Evolutionary conservation across 2,888 invertebrate genomes (phyloP).

Genomic region (Drymonia ruficornis): DNA sequence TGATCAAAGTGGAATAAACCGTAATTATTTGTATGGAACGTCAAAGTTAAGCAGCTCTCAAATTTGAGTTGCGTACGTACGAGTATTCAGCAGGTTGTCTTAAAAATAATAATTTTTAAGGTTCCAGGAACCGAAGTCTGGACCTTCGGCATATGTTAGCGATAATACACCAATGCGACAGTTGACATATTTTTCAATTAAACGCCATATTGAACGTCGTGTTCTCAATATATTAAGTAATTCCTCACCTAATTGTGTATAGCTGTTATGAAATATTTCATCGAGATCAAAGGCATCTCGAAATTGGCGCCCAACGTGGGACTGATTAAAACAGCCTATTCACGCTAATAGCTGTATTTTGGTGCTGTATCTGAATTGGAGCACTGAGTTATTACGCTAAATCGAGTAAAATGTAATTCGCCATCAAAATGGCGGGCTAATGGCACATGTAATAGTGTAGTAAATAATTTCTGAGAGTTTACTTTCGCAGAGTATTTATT

Average conservation of each 20-base stretch:
- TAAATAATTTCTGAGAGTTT: constrained; percentile 51
- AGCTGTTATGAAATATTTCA: neutral
- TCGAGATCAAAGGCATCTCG: neutral
- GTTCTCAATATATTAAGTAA: neutral
- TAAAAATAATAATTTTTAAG: no score
- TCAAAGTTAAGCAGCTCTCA: no score
- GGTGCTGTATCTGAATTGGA: constrained; percentile 41
- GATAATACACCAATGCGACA: no score
- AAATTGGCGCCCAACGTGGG: constrained; percentile 48
- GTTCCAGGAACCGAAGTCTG: no score
- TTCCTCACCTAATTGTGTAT: neutral
- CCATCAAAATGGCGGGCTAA: constrained; percentile 61
- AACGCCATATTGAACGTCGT: neutral
- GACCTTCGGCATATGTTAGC: no score
- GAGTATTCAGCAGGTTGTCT: no score
- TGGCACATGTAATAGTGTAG: constrained; percentile 63
- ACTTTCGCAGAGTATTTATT: constrained; percentile 27
- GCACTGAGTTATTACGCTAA: constrained; percentile 59
- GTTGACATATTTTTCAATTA: neutral
- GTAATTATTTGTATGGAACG: no score
- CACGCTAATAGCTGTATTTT: constrained; percentile 32
- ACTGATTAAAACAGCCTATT: constrained; percentile 32
- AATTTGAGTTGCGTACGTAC: no score
- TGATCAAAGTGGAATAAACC: no score
- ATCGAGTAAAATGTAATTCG: constrained; percentile 62